Conservation (phyloP, 2,113 vertebrate species). For the Dryoscopus gambensis region DNA sequence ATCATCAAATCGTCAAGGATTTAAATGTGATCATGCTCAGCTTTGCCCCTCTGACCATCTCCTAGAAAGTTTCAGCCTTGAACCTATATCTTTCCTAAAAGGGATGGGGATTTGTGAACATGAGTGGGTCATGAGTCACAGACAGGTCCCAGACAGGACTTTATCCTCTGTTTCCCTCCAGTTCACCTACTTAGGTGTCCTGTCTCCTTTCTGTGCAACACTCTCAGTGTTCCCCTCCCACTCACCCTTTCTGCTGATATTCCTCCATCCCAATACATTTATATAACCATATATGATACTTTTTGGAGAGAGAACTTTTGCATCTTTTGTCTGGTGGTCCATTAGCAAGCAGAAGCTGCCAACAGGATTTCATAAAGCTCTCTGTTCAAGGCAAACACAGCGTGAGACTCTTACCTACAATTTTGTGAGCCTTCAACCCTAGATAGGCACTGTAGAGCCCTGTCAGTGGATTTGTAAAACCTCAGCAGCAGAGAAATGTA, state of each 20-base stretch:
- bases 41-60: background rate
- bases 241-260: background rate
- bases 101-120: background rate
- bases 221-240: background rate
- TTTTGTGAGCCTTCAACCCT: background rate
- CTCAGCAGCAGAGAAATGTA: background rate
- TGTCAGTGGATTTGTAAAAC: background rate
- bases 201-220: background rate
- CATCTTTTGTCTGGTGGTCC: background rate
- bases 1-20: background rate
- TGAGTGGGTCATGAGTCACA: background rate
- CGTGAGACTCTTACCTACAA: background rate
- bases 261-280: background rate
- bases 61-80: background rate
- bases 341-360: background rate
- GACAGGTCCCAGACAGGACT: background rate
- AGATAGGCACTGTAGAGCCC: background rate
- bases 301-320: background rate
- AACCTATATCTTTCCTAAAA: background rate
- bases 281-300: background rate
- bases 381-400: background rate
- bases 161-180: background rate
- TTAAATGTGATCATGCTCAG: background rate
- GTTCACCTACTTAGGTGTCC: background rate
- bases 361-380: background rate